Percentiles rank a stretch among this genome's conserved stretches.
Evolutionary conservation across 2,113 vertebrate genomes (phyloP).

Genomic region (Chrysochloris asiatica): DNA sequence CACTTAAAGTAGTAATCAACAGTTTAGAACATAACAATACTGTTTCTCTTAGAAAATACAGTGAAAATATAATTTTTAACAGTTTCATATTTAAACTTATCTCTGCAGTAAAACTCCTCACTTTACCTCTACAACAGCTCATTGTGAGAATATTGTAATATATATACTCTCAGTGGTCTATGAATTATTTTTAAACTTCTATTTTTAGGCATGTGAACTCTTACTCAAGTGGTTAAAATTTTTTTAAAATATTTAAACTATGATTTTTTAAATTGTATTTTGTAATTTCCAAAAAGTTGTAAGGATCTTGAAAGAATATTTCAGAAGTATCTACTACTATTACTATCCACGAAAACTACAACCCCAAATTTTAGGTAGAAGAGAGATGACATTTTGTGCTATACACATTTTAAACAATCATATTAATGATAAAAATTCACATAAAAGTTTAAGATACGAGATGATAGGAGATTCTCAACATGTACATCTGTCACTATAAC

Average conservation of each 20-base stretch:
- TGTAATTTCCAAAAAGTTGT: conserved; percentile 63
- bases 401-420: conserved; percentile 72
- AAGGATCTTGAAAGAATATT: conserved; percentile 63
- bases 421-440: conserved; percentile 63
- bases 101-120: conserved; percentile 56
- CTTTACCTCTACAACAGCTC: conserved; percentile 35
- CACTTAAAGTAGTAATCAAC: conserved; percentile 61
- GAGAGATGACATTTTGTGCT: conserved; percentile 63
- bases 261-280: conserved; percentile 51
- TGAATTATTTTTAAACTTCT: conserved; percentile 54
- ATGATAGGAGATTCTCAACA: conserved; percentile 64
- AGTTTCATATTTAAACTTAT: conserved; percentile 57
- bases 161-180: conserved; percentile 34
- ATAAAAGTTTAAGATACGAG: conserved; percentile 66
- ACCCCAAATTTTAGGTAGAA: neutral
- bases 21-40: conserved; percentile 59
- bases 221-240: conserved; percentile 34
- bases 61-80: conserved; percentile 57
- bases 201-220: too few relatives aligned
- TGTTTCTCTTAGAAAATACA: conserved; percentile 71
- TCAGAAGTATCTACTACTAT: conserved; percentile 58
- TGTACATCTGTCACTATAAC: conserved; percentile 71
- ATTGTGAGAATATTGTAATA: conserved; percentile 20
- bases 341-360: conserved; percentile 57
- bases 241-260: conserved; percentile 63